Base-by-base conservation (phyloP, 2,797 vertebrate species). In the Caiman crocodilus region DNA sequence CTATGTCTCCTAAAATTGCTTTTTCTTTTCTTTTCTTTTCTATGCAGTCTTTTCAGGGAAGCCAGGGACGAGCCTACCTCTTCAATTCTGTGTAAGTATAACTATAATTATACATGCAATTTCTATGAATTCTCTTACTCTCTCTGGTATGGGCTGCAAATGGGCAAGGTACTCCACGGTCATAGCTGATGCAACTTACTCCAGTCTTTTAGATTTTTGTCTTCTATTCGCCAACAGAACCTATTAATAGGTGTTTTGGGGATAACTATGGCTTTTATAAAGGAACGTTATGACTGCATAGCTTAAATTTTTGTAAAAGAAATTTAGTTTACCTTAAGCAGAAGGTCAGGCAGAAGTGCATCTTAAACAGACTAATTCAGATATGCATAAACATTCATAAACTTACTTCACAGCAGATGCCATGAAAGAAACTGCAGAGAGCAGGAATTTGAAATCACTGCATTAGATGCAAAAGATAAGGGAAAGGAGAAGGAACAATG, bases 21-120 rank as follows among this genome's bases (percentile, higher is more conserved):
- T 82, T 25, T 64, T 56, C 23, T 86, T 85, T 76, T 75, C 76
- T 64, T 89, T 82, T 28, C 1, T 80, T 85, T 67, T 67, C 65
- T 65, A 79, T 95, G 75, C 98, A 99, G 99, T 99, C 99, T 96
- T 99, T 99, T 98, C 99, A 99, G 98, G 99, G 99, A 93, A 99
- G 99, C 96, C 99, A 99, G 97, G 99, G 99, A 92, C 98, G 99
- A 98, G 99, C 99, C 97, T 99, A 99, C 98, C 99, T 99, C 98
- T 99, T 99, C 97, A 99, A 99, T 95, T 99, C 99, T 76, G 99
- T 99, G 99, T 99, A 97, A 99, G 99, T 99, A 93, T 60, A 6
- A 1, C 55, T 78, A 3, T 14, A 20, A 55, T n/a, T 91, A 30
- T 87, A 76, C 58, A 74, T 21, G 3, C 4, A 42, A 10, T 76